phyloP scores from a whole-genome alignment of 2,888 invertebrate genomes.

The Myopa testacea region DNA sequence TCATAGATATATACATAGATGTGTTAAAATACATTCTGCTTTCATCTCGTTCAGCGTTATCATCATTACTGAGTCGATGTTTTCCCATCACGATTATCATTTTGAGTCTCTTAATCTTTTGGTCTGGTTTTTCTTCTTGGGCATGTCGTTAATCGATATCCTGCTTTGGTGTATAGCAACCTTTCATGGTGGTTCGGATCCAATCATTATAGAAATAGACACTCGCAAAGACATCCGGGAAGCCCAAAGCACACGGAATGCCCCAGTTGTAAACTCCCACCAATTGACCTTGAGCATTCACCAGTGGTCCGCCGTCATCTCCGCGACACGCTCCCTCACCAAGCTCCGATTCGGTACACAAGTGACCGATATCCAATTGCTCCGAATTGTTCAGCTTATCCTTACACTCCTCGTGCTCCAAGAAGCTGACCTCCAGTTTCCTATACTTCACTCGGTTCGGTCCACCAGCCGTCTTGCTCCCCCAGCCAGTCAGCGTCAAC shows the following conservation, averaged over 20 bases:
- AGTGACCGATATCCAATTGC: constrained; percentile 71
- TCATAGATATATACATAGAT: no score
- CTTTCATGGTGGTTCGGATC: constrained; percentile 58
- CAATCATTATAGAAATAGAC: constrained; percentile 65
- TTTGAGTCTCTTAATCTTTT: background rate
- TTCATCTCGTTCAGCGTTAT: no score
- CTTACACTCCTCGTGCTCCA: constrained; percentile 71
- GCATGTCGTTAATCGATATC: background rate
- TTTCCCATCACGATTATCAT: no score
- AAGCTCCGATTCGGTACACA: constrained; percentile 72
- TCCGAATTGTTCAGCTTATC: constrained; percentile 69
- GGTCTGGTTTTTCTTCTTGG: background rate
- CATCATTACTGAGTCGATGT: no score
- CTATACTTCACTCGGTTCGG: constrained; percentile 72
- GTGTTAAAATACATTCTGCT: no score
- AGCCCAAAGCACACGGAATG: constrained; percentile 63
- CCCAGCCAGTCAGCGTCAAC: constrained; percentile 75
- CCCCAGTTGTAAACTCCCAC: constrained; percentile 66
- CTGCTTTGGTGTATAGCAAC: constrained; percentile 36
- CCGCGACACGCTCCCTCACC: constrained; percentile 71
- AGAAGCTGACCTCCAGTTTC: constrained; percentile 71
- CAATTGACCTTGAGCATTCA: constrained; percentile 57
- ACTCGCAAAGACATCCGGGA: constrained; percentile 65
- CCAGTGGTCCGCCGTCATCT: constrained; percentile 64
- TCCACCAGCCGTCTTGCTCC: constrained; percentile 70